Evolutionary conservation across 2,888 invertebrate species (phyloP).

Genomic region (Campoplex capitator): DNA sequence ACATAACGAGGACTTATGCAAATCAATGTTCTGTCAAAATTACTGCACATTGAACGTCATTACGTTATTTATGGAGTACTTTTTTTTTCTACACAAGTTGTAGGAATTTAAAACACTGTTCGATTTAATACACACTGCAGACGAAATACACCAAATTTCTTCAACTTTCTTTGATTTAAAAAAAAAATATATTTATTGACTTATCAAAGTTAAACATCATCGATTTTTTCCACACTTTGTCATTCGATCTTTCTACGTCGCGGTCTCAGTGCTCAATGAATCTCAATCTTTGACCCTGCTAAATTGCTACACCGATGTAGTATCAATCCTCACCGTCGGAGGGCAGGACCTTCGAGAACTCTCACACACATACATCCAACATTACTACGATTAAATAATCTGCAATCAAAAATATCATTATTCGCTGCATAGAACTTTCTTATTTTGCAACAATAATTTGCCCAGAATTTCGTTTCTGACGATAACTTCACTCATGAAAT

Average conservation of each 20-base stretch:
- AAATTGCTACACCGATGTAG: conserved; percentile 1
- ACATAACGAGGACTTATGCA: background rate
- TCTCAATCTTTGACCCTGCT: background rate
- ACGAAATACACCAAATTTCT: background rate
- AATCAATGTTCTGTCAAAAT: background rate
- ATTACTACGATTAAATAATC: background rate
- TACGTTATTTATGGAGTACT: background rate
- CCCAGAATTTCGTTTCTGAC: background rate
- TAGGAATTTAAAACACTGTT: background rate
- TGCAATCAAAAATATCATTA: background rate
- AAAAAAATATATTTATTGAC: too few relatives aligned
- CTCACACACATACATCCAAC: background rate
- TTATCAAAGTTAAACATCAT: background rate
- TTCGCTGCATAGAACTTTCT: background rate
- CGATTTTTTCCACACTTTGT: background rate
- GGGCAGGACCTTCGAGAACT: background rate
- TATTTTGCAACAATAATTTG: background rate
- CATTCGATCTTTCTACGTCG: background rate
- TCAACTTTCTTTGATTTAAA: background rate
- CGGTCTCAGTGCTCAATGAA: conserved; percentile 12
- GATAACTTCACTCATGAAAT: background rate
- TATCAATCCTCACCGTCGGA: conserved; percentile 12
- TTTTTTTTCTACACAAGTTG: background rate
- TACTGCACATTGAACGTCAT: background rate
- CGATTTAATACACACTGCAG: background rate